Evolutionary conservation across 2,888 invertebrate genomes (phyloP), one percentile per base, ranked within the genome.

Genomic region (Drosophila subsilvestris): DNA sequence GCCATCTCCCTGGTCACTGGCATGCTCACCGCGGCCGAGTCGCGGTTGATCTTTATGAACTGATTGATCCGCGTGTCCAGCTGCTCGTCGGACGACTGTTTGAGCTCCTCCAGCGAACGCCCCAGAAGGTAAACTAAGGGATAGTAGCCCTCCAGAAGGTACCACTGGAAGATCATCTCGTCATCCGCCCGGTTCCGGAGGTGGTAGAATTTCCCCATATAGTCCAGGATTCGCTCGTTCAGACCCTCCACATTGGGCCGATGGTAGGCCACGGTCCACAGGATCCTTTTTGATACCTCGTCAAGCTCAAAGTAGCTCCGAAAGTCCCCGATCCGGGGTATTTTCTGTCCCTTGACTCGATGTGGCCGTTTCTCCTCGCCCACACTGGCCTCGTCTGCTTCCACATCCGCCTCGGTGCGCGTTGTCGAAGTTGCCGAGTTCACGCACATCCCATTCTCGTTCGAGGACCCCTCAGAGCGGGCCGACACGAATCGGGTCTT

Each of bases 271-370:
- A 51, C 37, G 8, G 27, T 42, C 1, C n/a, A 6, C 1, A 72
- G 48, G 3, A 68, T 50, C 7, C 27, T 0, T 3, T 53, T 14
- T 0, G 69, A 50, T 1, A n/a, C 1, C 2, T 0, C 8, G n/a
- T 72, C 72, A 3, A 72, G 6, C 6, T 63, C 59, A 25, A 68
- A 48, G 3, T 44, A 53, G 9, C 47, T 29, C n/a, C 71, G 43
- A 45, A 71, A 68, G 27, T 14, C 43, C n/a, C 49, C 25, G 4
- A 14, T 2, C 37, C 1, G 12, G 3, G 32, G 32, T 12, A 32
- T 32, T 12, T 12, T 32, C 32, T 32, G 32, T 4, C 12, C 12
- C 32, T 32, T 32, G 5, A 12, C 1, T 12, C 12, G 4, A 0
- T 12, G 5, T 5, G 4, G 12, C 12, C 32, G 1, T 32, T 32